A percentile compares a stretch with the other conserved stretches of the same genome.
Conservation (phyloP, 2,113 vertebrate species). For the Pteronura brasiliensis region DNA sequence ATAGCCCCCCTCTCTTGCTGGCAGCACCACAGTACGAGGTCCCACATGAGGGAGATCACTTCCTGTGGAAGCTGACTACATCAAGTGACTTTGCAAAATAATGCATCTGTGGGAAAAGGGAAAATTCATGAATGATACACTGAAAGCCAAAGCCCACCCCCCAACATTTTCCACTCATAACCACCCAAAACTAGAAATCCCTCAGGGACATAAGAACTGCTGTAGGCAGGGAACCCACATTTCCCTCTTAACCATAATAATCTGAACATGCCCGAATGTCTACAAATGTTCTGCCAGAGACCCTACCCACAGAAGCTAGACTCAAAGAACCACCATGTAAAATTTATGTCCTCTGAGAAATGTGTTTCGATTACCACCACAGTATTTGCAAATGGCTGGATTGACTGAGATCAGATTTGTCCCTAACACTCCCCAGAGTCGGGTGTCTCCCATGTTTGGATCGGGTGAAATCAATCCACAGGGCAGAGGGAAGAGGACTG, state of each 20-base stretch:
- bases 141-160: background rate
- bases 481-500: background rate
- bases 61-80: background rate
- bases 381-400: background rate
- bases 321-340: background rate
- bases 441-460: background rate
- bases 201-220: background rate
- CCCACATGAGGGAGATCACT: background rate
- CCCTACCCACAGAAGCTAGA: background rate
- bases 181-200: constrained; percentile 17
- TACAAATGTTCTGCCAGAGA: background rate
- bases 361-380: background rate
- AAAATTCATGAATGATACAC: constrained; percentile 35
- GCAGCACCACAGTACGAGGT: background rate
- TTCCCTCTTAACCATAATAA: background rate
- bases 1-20: background rate
- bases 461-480: background rate
- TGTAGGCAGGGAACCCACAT: background rate
- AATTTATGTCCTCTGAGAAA: background rate
- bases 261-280: background rate
- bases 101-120: background rate
- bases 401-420: background rate
- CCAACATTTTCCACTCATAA: background rate
- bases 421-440: background rate
- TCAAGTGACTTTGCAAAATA: background rate